Conservation (phyloP, 2,888 invertebrate species). For the Onchidella celtica region DNA sequence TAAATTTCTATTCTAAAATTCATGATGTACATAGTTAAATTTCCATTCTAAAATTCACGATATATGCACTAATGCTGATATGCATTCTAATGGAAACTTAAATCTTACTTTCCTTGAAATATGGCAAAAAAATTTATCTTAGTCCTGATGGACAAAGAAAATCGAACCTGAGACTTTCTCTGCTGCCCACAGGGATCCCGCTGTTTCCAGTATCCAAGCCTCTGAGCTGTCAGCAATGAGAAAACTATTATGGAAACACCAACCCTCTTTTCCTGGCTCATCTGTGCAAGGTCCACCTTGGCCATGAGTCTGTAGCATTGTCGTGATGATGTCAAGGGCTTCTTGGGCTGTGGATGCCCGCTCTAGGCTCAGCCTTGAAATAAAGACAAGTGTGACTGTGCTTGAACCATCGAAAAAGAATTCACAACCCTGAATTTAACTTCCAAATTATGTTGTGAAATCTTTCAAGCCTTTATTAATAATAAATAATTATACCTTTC, state of each 20-base stretch:
- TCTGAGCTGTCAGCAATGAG: constrained; percentile 86
- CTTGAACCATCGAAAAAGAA: neutral
- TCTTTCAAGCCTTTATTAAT: too few relatives aligned
- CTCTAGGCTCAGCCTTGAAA: constrained; percentile 86
- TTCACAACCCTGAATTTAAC: neutral
- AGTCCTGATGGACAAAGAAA: neutral
- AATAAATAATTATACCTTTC: too few relatives aligned
- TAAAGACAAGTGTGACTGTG: neutral
- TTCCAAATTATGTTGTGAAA: too few relatives aligned
- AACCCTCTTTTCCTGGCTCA: constrained; percentile 85
- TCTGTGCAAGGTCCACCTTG: constrained; percentile 87
- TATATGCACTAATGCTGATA: too few relatives aligned
- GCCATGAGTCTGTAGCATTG: constrained; percentile 85
- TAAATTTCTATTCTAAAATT: too few relatives aligned
- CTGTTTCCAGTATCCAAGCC: constrained; percentile 90
- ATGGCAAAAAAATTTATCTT: neutral
- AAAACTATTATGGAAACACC: constrained; percentile 89
- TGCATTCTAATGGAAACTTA: too few relatives aligned
- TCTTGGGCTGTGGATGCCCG: constrained; percentile 85
- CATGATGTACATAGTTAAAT: too few relatives aligned
- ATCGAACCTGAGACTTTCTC: constrained; percentile 84
- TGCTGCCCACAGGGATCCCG: constrained; percentile 89
- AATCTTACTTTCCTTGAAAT: too few relatives aligned
- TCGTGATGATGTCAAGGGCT: constrained; percentile 86
- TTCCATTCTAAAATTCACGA: too few relatives aligned